phyloP scores from a whole-genome alignment of 2,888 invertebrate species.

The Altica lythri region DNA sequence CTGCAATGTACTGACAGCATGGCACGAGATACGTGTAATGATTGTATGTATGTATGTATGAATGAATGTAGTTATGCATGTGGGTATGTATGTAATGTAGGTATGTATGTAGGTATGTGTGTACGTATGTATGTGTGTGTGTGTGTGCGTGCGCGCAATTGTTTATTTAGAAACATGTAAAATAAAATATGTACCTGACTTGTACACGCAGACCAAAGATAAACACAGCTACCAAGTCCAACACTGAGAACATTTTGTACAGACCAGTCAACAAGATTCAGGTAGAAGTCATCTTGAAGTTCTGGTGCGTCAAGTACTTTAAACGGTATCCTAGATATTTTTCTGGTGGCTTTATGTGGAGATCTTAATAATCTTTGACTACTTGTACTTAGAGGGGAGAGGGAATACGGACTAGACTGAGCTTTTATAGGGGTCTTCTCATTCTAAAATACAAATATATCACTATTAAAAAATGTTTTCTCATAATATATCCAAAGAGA shows the following conservation, averaged over 20 bases:
- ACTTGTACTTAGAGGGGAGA: conserved; percentile 94
- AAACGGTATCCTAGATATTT: conserved; percentile 98
- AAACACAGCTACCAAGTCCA: conserved; percentile 96
- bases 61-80: too few relatives aligned
- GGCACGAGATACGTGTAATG: too few relatives aligned
- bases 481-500: too few relatives aligned
- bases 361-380: conserved; percentile 93
- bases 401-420: conserved; percentile 84
- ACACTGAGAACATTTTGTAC: conserved; percentile 98
- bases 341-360: conserved; percentile 95
- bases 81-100: too few relatives aligned
- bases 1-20: too few relatives aligned
- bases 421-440: conserved; percentile 66
- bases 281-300: conserved; percentile 97
- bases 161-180: not conserved
- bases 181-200: conserved; percentile 70
- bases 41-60: too few relatives aligned
- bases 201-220: conserved; percentile 98
- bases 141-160: not conserved
- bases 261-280: conserved; percentile 98
- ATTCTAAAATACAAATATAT: conserved; percentile 71
- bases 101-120: too few relatives aligned
- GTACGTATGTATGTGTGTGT: not conserved
- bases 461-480: too few relatives aligned
- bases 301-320: conserved; percentile 95